Evolutionary conservation across 2,888 invertebrate species (phyloP), one percentile per base, ranked within the genome.

Genomic region (Mesoligia furuncula): DNA sequence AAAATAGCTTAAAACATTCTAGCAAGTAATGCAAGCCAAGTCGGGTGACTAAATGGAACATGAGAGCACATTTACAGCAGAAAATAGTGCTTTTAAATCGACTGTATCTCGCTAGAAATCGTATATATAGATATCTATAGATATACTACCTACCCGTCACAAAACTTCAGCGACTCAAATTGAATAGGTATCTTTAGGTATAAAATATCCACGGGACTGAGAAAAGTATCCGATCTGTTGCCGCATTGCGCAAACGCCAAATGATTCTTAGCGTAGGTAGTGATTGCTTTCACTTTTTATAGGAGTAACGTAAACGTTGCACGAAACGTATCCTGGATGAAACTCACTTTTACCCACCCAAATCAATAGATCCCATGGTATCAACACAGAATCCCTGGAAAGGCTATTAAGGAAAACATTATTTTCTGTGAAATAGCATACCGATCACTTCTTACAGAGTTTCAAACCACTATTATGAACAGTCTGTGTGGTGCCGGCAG

Each of bases 281-380:
- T 59, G 36, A 81, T 79, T 75, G 66, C 75, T 45, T 66, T 54
- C 27, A 66, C 11, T 13, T 81, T 66, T 75, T 66, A 27, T 24
- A 66, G 57, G 75, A 42, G 59, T 24, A 66, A n/a, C 36, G 0
- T n/a, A 57, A 27, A n/a, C 7, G 27, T n/a, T 45, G 17, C 2
- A 36, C 61, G 4, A 61, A 66, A n/a, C 0, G 62, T 45, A 59
- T 74, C 11, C 24, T 24, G 24, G 39, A 51, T 75, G 0, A 39
- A 39, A 31, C 8, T 48, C 17, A 24, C 24, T 75, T 48, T 48
- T 15, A n/a, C 31, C 15, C 15, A 48, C 31, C 4, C 8, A 31
- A 31, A 27, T 27, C 45, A 8, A 68, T 31, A 31, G 20, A 31
- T 31, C 15, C 15, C n/a, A 15, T 7, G 1, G n/a, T 45, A 20